phyloP scores from a whole-genome alignment of 2,888 invertebrate genomes.

The Smittia sp. region DNA sequence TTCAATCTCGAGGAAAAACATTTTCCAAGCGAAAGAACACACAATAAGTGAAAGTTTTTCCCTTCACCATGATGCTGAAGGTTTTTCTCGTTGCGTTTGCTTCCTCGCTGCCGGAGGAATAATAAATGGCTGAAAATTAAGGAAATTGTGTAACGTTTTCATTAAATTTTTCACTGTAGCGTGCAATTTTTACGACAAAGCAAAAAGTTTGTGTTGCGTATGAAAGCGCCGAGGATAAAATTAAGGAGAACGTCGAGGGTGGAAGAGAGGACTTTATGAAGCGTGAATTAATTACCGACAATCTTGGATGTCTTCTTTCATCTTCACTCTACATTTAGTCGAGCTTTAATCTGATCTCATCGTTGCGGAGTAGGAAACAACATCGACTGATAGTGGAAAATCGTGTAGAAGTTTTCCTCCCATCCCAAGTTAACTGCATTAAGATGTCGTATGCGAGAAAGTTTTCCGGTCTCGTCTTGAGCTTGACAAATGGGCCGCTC shows the following conservation, averaged over 20 bases:
- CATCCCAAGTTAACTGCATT: neutral
- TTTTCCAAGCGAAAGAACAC: slow-evolving; percentile 28
- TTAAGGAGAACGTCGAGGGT: neutral
- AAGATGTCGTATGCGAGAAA: neutral
- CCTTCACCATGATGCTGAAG: neutral
- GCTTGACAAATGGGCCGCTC: neutral
- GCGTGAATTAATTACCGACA: slow-evolving; percentile 38
- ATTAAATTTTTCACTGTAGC: slow-evolving; percentile 38
- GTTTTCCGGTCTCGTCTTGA: neutral
- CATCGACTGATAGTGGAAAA: slow-evolving; percentile 1
- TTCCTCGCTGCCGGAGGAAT: neutral
- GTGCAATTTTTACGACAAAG: slow-evolving; percentile 30
- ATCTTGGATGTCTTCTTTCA: slow-evolving; percentile 16
- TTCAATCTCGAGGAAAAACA: slow-evolving; percentile 17
- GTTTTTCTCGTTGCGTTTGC: neutral
- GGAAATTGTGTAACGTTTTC: slow-evolving; percentile 36
- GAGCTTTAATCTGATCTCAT: neutral
- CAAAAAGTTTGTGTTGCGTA: neutral
- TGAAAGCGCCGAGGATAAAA: neutral
- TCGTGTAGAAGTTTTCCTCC: neutral
- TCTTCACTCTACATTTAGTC: slow-evolving; percentile 14
- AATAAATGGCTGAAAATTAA: slow-evolving; percentile 39
- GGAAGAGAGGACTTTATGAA: slow-evolving; percentile 27
- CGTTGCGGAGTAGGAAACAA: neutral
- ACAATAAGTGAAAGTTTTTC: slow-evolving; percentile 37